These are phyloP conservation scores for Planococcus citri DNA, from an alignment of 1,140 invertebrate species.

Conservation along the genomic window DNA sequence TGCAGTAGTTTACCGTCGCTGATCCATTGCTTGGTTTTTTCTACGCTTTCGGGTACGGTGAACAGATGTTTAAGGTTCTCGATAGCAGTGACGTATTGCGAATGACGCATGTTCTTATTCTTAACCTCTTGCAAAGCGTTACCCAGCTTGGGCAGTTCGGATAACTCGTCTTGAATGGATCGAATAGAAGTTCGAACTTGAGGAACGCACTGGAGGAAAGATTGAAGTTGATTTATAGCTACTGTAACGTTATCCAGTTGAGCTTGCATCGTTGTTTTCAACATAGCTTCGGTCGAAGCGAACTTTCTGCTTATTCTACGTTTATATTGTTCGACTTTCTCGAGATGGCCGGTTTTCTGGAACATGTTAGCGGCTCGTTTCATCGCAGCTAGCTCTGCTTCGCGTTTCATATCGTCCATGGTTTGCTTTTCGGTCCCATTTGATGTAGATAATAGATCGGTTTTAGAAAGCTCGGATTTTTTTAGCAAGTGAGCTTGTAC, in stretches of 20 bases:
- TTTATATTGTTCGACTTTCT: constrained; percentile 87
- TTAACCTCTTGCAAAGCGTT: constrained; percentile 69
- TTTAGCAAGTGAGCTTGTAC: no score
- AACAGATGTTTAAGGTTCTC: constrained; percentile 98
- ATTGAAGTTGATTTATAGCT: constrained; percentile 79
- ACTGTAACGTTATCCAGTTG: constrained; percentile 91
- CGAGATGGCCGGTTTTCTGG: constrained; percentile 86
- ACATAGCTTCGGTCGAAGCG: constrained; percentile 89
- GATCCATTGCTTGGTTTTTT: constrained; percentile 87
- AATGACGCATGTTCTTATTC: constrained; percentile 85
- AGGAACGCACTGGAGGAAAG: constrained; percentile 66
- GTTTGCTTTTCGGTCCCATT: not conserved
- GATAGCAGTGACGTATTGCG: constrained; percentile 91
- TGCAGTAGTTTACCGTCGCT: constrained; percentile 87
- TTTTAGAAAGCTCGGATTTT: no score
- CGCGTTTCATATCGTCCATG: constrained; percentile 53
- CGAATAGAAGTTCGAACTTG: constrained; percentile 51
- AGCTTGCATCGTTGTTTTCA: constrained; percentile 97
- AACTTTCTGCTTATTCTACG: constrained; percentile 66
- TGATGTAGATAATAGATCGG: no score
- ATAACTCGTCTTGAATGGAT: constrained; percentile 49
- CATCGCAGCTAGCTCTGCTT: constrained; percentile 68
- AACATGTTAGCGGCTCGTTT: constrained; percentile 89
- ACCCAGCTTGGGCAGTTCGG: constrained; percentile 53
- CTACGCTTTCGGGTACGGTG: constrained; percentile 90